These are phyloP conservation scores for Malurus alboscapulatus DNA, from an alignment of 2,113 vertebrate species.

Conservation along the genomic window DNA sequence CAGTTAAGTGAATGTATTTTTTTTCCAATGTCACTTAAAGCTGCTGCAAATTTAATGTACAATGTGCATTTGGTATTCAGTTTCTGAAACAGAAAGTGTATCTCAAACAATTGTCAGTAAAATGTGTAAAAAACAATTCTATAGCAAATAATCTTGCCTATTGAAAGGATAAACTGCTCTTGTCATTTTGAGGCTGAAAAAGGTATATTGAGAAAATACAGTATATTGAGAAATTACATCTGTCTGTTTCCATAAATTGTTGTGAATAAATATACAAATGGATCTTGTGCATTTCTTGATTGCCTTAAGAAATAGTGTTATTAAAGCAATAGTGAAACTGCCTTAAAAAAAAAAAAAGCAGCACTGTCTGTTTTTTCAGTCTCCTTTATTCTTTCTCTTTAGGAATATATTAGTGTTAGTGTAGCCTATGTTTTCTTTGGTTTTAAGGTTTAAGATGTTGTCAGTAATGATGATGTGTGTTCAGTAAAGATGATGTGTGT, in stretches of 20 bases:
- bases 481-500: neutral
- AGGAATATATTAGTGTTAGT: neutral
- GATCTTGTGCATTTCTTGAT: neutral
- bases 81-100: constrained; percentile 1
- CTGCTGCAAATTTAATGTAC: neutral
- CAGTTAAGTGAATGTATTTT: neutral
- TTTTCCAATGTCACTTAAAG: neutral
- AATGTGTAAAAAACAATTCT: neutral
- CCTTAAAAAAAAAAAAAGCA: neutral
- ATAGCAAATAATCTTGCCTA: neutral
- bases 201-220: neutral
- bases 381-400: constrained; percentile 5
- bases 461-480: neutral
- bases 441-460: neutral
- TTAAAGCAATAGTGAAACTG: neutral
- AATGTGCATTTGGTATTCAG: constrained; percentile 3
- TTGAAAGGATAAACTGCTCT: constrained; percentile 26
- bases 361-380: neutral
- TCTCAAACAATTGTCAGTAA: constrained; percentile 11
- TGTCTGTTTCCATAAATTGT: neutral
- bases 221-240: neutral
- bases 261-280: neutral
- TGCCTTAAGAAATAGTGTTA: neutral
- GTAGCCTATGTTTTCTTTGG: constrained; percentile 27
- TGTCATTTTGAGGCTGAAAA: neutral